Conservation (phyloP, 2,797 vertebrate genomes). For the Tapera naevia region DNA sequence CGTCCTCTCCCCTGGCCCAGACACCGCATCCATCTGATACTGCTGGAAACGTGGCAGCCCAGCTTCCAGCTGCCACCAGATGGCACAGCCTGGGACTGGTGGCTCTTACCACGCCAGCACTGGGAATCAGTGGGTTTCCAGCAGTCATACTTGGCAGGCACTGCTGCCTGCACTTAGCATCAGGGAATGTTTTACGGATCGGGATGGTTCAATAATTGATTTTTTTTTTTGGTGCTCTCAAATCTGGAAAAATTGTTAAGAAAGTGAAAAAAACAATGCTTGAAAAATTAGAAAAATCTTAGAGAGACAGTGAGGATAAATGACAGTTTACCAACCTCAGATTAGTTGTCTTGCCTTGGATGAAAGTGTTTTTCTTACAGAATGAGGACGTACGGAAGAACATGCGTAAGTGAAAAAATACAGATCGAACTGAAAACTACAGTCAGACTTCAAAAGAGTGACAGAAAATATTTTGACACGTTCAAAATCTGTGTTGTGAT, state of each 20-base stretch:
- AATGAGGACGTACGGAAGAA: background rate
- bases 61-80: background rate
- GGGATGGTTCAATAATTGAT: background rate
- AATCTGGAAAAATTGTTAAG: background rate
- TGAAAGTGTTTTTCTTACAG: background rate
- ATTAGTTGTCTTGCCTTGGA: background rate
- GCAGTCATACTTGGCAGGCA: background rate
- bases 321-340: background rate
- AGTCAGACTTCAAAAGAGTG: background rate
- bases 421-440: background rate
- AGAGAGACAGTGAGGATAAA: background rate
- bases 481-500: background rate
- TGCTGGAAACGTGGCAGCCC: background rate
- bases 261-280: fast-evolving
- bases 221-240: background rate
- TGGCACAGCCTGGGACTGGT: background rate
- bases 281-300: background rate
- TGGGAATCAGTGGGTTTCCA: background rate
- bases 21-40: background rate
- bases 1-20: background rate
- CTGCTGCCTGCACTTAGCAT: background rate
- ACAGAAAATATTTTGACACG: background rate
- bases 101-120: background rate
- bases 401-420: background rate
- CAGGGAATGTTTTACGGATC: background rate